A percentile compares a stretch with the other conserved stretches of the same genome.
Conservation (phyloP, 2,113 vertebrate genomes). For the Speoplatyrhinus poulsoni region DNA sequence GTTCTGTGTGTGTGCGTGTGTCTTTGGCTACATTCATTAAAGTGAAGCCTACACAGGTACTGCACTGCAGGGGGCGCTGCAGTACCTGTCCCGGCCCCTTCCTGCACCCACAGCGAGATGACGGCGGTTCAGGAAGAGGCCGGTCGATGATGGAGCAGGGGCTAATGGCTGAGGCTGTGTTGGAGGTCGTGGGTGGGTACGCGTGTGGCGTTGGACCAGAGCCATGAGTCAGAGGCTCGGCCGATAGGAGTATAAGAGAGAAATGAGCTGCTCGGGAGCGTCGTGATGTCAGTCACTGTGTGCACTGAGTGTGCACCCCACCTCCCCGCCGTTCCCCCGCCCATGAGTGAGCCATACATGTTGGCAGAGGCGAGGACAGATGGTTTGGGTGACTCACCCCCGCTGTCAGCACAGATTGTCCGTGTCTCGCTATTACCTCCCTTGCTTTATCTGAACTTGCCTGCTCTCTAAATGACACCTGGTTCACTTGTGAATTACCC, state of each 20-base stretch:
- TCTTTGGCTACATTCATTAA: neutral
- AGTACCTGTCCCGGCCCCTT: neutral
- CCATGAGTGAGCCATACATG: constrained; percentile 54
- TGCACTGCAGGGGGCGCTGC: neutral
- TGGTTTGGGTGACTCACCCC: constrained; percentile 73
- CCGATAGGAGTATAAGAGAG: constrained; percentile 66
- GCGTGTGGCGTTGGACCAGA: neutral
- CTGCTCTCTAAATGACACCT: too few species aligned
- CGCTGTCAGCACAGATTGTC: constrained; percentile 22
- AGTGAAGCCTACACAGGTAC: constrained; percentile 92
- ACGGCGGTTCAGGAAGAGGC: neutral
- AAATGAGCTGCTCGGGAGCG: constrained; percentile 56
- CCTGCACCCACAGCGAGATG: neutral
- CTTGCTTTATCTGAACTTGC: too few species aligned
- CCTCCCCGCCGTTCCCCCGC: constrained; percentile 36
- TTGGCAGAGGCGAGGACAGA: constrained; percentile 73
- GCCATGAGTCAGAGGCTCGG: constrained; percentile 64
- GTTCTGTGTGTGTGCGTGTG: neutral
- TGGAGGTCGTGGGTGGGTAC: constrained; percentile 38
- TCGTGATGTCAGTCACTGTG: constrained; percentile 49
- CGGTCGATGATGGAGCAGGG: constrained; percentile 29
- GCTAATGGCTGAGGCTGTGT: constrained; percentile 40
- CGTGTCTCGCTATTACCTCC: too few species aligned
- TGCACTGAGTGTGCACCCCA: constrained; percentile 64
- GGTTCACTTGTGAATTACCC: too few species aligned